Conservation (phyloP, 2,113 vertebrate genomes). For the Cyphomyrus discorhynchus region DNA sequence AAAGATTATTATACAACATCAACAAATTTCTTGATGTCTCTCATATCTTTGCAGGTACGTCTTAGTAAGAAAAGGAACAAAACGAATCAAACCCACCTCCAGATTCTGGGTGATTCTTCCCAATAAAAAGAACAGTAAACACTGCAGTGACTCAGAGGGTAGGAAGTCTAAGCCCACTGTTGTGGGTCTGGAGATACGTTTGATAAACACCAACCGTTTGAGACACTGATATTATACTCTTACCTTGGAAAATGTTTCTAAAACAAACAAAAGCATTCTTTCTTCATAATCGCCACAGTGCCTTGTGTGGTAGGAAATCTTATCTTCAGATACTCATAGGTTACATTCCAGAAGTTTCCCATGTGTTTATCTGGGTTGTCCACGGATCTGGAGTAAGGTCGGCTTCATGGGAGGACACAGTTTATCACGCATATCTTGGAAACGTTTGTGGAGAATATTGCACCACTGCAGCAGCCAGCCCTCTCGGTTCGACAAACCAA, state of each 20-base stretch:
- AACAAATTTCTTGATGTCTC: not conserved
- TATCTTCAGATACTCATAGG: slow-evolving; percentile 18
- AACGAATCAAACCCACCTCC: not conserved
- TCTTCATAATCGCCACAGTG: not conserved
- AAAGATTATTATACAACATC: not conserved
- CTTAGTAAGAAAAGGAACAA: not conserved
- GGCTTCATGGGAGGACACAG: slow-evolving; percentile 14
- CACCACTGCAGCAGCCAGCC: not conserved
- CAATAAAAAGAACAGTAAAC: not conserved
- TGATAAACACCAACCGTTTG: not conserved
- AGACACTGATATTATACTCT: not conserved
- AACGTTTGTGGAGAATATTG: not conserved
- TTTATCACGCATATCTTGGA: slow-evolving; percentile 14
- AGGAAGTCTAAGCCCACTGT: not conserved
- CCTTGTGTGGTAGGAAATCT: slow-evolving; percentile 3
- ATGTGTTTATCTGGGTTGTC: slow-evolving; percentile 7
- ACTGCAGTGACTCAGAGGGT: not conserved
- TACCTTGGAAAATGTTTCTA: not conserved
- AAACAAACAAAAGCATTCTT: not conserved
- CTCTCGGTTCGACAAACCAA: not conserved
- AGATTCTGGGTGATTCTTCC: not conserved
- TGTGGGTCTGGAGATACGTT: not conserved
- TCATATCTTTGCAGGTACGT: not conserved
- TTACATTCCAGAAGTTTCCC: slow-evolving; percentile 23
- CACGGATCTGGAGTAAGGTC: slow-evolving; percentile 17